Evolutionary conservation across 2,113 vertebrate genomes (phyloP).

Genomic region (Syngnathus scovelli): DNA sequence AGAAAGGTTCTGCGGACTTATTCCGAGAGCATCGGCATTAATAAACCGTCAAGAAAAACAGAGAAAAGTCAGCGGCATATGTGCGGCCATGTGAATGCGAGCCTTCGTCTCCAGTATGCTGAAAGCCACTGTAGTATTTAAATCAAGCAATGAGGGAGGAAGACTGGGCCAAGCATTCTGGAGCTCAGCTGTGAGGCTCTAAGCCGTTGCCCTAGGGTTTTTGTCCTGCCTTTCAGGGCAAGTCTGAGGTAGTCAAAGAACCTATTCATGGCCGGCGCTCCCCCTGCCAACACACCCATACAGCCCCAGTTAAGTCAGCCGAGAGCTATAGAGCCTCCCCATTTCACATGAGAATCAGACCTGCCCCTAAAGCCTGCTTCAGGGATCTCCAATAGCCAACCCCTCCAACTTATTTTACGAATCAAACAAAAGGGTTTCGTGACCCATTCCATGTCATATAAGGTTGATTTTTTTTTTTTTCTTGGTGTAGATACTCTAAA

Average conservation of each 20-base stretch:
- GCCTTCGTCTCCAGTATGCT: conserved; percentile 61
- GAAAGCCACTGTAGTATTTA: conserved; percentile 72
- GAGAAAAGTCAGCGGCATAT: conserved; percentile 55
- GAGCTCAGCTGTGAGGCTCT: conserved; percentile 76
- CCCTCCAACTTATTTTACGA: conserved; percentile 66
- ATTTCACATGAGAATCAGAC: conserved; percentile 77
- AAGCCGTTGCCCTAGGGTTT: conserved; percentile 76
- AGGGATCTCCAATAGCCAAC: conserved; percentile 73
- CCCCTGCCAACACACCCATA: conserved; percentile 76
- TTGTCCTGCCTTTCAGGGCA: conserved; percentile 79
- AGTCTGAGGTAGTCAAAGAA: conserved; percentile 79
- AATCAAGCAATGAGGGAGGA: conserved; percentile 67
- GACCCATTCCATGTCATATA: conserved; percentile 67
- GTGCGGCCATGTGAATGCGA: conserved; percentile 42
- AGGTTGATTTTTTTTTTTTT: conserved; percentile 62
- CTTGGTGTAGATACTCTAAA: conserved; percentile 54
- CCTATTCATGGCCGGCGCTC: conserved; percentile 73
- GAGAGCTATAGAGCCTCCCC: conserved; percentile 72
- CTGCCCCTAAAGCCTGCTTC: conserved; percentile 75
- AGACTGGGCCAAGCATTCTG: conserved; percentile 70
- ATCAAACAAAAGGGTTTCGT: conserved; percentile 70
- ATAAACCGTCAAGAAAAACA: conserved; percentile 65
- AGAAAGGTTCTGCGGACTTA: conserved; percentile 30
- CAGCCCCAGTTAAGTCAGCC: conserved; percentile 74
- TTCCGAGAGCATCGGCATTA: conserved; percentile 39